phyloP scores from a whole-genome alignment of 2,888 invertebrate species.

The Plagiodera versicolora region DNA sequence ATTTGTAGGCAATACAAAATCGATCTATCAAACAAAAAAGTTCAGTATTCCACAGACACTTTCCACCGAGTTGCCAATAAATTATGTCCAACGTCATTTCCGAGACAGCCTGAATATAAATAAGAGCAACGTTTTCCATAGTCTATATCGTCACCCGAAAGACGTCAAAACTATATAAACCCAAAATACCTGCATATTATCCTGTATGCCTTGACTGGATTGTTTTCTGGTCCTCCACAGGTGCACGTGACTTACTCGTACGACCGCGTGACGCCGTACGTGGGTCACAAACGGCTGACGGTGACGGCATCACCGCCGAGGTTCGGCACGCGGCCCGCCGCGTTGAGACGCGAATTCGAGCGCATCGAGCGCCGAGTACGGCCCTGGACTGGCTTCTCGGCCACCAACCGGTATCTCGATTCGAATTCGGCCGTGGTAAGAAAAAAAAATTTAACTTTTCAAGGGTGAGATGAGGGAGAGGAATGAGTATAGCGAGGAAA shows the following conservation, averaged over 20 bases:
- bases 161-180: too few relatives aligned
- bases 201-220: too few relatives aligned
- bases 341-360: constrained; percentile 69
- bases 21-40: too few relatives aligned
- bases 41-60: too few relatives aligned
- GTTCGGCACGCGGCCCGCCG: constrained; percentile 66
- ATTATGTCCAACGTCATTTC: too few relatives aligned
- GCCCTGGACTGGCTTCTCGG: constrained; percentile 63
- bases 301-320: constrained; percentile 64
- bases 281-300: constrained; percentile 62
- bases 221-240: constrained; percentile 35
- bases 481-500: constrained; percentile 7
- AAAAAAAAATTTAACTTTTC: too few relatives aligned
- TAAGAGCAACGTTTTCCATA: too few relatives aligned
- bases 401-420: constrained; percentile 77
- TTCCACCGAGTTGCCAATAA: too few relatives aligned
- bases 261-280: constrained; percentile 55
- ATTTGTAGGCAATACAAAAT: too few relatives aligned
- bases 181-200: too few relatives aligned
- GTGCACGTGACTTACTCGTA: constrained; percentile 55
- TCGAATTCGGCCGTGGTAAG: constrained; percentile 75
- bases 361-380: constrained; percentile 69
- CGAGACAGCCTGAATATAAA: too few relatives aligned
- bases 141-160: too few relatives aligned
- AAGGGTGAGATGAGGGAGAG: not conserved